Conservation (phyloP, 2,797 vertebrate species). For the Pseudochromis fuscus region DNA sequence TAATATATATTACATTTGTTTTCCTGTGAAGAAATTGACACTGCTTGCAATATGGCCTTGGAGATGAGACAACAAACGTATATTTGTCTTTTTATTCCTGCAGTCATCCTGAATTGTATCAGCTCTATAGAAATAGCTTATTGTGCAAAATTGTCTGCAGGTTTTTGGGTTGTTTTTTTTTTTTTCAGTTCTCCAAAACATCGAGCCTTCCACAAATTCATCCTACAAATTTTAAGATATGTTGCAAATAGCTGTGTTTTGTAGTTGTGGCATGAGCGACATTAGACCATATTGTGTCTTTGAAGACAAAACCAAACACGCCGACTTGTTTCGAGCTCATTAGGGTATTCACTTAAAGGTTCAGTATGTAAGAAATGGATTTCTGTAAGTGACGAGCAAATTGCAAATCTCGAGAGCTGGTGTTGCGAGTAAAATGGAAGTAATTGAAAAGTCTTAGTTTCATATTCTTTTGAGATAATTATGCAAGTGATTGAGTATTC, state of each 20-base stretch:
- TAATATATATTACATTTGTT: no score
- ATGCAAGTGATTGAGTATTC: constrained; percentile 34
- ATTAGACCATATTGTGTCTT: background rate
- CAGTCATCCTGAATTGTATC: no score
- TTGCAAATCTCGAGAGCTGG: background rate
- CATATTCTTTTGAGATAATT: constrained; percentile 31
- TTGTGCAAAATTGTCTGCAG: background rate
- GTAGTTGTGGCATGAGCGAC: background rate
- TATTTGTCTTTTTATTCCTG: no score
- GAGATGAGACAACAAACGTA: no score
- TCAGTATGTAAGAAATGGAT: background rate
- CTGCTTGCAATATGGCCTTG: no score
- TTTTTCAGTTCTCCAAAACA: background rate
- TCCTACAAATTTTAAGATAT: background rate
- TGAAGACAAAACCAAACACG: background rate
- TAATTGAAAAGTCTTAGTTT: constrained; percentile 19
- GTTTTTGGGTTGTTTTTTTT: no score
- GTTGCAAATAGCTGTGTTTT: background rate
- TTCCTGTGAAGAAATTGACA: no score
- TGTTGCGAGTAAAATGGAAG: background rate
- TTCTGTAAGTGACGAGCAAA: background rate
- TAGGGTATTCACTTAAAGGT: background rate
- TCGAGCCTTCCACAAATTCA: background rate
- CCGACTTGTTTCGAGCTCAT: background rate
- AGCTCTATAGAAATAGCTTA: no score